Evolutionary conservation across 2,113 vertebrate species (phyloP).

Genomic region (Pristiophorus japonicus): DNA sequence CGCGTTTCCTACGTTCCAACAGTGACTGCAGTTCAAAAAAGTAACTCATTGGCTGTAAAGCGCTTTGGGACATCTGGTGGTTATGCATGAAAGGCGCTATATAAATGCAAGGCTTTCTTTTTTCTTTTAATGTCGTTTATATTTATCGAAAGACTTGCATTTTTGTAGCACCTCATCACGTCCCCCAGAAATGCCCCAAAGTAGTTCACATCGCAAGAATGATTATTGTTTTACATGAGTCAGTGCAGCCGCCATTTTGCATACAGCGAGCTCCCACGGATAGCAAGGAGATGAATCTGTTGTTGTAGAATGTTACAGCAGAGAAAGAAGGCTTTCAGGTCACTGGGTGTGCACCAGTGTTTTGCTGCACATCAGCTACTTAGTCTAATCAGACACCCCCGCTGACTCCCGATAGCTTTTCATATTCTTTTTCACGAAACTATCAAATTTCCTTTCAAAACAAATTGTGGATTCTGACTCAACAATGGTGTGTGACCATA

Average conservation of each 20-base stretch:
- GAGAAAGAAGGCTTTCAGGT: neutral
- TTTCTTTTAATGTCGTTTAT: too few relatives aligned
- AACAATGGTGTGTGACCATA: neutral
- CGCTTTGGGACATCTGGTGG: too few relatives aligned
- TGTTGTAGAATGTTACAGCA: neutral
- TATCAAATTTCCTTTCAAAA: neutral
- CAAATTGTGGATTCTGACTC: neutral
- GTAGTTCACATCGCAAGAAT: neutral
- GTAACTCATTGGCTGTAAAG: too few relatives aligned
- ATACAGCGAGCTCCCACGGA: neutral
- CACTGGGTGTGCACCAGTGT: neutral
- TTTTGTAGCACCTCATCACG: neutral
- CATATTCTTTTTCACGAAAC: neutral
- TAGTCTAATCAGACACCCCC: neutral
- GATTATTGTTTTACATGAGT: neutral
- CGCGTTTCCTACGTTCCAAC: too few relatives aligned
- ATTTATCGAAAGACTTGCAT: neutral
- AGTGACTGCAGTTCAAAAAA: too few relatives aligned
- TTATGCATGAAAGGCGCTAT: too few relatives aligned
- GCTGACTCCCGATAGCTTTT: neutral
- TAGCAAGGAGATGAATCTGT: neutral
- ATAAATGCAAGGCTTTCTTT: too few relatives aligned
- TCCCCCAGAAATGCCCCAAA: neutral
- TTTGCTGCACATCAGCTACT: neutral
- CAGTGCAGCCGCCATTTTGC: neutral